These are phyloP conservation scores for Zoanthus solanderi DNA, from an alignment of 92 coral and sea anemone genomes.

Conservation along the genomic window DNA sequence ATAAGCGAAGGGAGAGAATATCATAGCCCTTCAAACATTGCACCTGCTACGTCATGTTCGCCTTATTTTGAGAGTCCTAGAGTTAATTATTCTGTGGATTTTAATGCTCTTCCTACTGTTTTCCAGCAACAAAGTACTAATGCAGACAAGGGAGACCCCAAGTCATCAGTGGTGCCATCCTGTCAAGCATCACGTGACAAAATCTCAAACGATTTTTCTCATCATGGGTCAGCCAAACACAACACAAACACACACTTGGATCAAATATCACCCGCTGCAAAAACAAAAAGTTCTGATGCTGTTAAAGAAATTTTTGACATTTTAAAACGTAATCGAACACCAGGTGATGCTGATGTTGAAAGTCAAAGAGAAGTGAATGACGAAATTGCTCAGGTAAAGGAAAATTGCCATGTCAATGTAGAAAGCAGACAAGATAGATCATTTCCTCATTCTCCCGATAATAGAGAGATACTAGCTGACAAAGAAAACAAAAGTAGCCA, in stretches of 20 bases:
- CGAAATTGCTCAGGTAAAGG: not conserved
- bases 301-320: conserved; percentile 65
- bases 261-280: conserved; percentile 52
- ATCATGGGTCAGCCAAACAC: not conserved
- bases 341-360: not conserved
- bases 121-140: not conserved
- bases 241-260: not conserved
- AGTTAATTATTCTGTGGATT: conserved; percentile 10
- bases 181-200: not conserved
- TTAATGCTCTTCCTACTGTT: conserved; percentile 16
- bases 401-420: not conserved
- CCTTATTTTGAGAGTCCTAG: not conserved
- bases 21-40: conserved; percentile 7
- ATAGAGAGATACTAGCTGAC: not conserved
- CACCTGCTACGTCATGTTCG: not conserved
- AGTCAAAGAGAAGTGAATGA: not conserved
- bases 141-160: not conserved
- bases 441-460: not conserved
- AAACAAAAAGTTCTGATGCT: conserved; percentile 64
- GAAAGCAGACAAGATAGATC: not conserved
- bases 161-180: not conserved
- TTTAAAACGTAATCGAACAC: conserved; percentile 62
- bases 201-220: not conserved
- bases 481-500: not conserved
- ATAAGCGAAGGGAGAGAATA: not conserved